Evolutionary conservation across 2,113 vertebrate genomes (phyloP).

Genomic region (Canis aureus): DNA sequence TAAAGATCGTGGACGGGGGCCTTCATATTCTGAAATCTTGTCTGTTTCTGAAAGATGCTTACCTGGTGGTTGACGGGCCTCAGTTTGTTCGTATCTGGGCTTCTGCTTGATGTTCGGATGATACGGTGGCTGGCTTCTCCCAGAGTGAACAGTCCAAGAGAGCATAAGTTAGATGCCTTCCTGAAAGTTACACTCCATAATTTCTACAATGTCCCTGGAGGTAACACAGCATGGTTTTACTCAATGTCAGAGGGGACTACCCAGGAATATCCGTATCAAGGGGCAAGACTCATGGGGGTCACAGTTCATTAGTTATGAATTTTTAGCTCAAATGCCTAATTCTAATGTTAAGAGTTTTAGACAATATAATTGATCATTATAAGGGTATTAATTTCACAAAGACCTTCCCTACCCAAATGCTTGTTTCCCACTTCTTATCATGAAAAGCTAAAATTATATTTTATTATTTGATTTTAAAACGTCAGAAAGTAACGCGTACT

Average conservation of each 20-base stretch:
- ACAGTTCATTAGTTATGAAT: neutral
- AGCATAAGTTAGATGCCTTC: neutral
- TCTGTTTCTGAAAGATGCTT: neutral
- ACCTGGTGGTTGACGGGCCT: neutral
- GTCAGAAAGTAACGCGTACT: neutral
- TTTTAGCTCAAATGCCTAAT: neutral
- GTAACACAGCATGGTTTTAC: neutral
- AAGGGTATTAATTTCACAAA: neutral
- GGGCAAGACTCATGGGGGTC: neutral
- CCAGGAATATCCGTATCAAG: neutral
- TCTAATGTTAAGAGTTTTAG: neutral
- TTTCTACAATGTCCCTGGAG: neutral
- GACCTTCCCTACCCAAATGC: neutral
- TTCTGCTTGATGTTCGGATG: neutral
- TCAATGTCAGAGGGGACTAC: neutral
- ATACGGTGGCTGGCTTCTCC: neutral
- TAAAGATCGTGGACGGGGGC: neutral
- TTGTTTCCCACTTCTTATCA: neutral
- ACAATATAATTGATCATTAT: neutral
- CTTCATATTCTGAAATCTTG: neutral
- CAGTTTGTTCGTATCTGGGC: neutral
- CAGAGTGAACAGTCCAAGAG: neutral
- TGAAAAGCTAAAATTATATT: neutral
- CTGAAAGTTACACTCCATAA: neutral
- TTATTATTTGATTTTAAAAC: neutral